These are phyloP conservation scores for Ladona fulva DNA, from an alignment of 1,140 invertebrate genomes.

Conservation along the genomic window DNA sequence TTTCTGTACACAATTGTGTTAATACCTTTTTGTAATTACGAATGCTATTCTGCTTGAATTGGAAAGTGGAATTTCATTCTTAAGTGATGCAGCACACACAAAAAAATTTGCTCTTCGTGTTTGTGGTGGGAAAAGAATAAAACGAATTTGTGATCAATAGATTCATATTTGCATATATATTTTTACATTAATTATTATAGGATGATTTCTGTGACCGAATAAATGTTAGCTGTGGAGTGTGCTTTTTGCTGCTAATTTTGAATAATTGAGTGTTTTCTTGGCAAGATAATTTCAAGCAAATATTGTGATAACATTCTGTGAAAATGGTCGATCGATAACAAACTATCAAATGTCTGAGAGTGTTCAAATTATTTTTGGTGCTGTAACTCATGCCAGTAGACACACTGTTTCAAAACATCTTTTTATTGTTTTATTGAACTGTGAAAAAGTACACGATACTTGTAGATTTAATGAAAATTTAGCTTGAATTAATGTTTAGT, in stretches of 20 bases:
- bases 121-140: background rate
- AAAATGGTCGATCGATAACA: background rate
- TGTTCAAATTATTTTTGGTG: too few relatives aligned
- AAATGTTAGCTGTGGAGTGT: background rate
- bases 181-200: conserved; percentile 9
- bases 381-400: too few relatives aligned
- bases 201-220: background rate
- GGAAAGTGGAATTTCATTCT: background rate
- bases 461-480: too few relatives aligned
- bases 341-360: background rate
- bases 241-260: conserved; percentile 3
- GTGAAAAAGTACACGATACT: too few relatives aligned
- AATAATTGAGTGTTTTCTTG: background rate
- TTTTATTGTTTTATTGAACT: too few relatives aligned
- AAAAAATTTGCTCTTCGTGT: background rate
- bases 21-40: too few relatives aligned
- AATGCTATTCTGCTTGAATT: background rate
- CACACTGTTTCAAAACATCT: too few relatives aligned
- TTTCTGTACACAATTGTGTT: too few relatives aligned
- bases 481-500: too few relatives aligned
- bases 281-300: background rate
- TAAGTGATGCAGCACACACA: too few relatives aligned
- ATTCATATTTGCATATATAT: conserved; percentile 1
- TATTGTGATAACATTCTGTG: background rate
- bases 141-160: background rate